Conservation (phyloP, 2,888 invertebrate genomes). For the Entomobrya multifasciata region DNA sequence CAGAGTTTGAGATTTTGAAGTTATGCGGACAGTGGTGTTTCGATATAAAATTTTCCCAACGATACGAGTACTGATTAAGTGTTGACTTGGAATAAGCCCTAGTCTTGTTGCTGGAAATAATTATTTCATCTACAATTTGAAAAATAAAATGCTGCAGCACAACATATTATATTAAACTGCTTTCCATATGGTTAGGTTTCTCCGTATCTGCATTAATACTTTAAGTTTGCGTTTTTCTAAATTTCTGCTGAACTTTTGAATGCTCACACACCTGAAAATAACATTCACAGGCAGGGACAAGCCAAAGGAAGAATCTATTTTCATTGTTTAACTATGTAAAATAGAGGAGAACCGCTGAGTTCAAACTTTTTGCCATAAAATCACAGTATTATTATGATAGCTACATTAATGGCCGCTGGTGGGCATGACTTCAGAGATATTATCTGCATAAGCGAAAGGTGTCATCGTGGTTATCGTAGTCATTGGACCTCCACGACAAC, state of each 20-base stretch:
- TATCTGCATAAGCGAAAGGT: constrained; percentile 54
- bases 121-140: too few relatives aligned
- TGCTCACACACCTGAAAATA: neutral
- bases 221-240: neutral
- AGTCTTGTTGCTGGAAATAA: too few relatives aligned
- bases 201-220: too few relatives aligned
- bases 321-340: neutral
- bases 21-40: too few relatives aligned
- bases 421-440: constrained; percentile 54
- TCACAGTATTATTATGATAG: constrained; percentile 69
- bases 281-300: neutral
- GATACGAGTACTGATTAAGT: too few relatives aligned
- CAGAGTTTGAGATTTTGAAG: too few relatives aligned
- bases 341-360: constrained; percentile 42
- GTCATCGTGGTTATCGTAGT: constrained; percentile 62
- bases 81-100: too few relatives aligned
- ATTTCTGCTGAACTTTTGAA: constrained; percentile 34
- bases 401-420: constrained; percentile 53
- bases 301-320: neutral
- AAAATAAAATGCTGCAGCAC: too few relatives aligned
- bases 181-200: too few relatives aligned
- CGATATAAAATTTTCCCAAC: too few relatives aligned
- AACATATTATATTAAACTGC: too few relatives aligned
- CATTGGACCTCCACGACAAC: constrained; percentile 31
- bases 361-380: constrained; percentile 72